phyloP scores from a whole-genome alignment of 2,113 vertebrate genomes.

The Arothron firmamentum region DNA sequence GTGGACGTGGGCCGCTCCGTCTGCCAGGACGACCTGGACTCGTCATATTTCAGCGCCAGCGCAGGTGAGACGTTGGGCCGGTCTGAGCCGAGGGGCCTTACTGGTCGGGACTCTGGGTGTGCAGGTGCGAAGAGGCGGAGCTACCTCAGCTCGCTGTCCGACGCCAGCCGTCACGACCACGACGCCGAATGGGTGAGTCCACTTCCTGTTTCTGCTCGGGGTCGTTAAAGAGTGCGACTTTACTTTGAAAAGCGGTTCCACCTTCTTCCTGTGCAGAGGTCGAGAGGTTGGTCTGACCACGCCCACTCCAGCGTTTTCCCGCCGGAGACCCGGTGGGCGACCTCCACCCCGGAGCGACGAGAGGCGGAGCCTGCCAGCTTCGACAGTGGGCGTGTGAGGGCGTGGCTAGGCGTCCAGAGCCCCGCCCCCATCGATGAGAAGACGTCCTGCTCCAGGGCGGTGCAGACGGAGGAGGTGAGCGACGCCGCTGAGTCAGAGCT shows the following conservation, averaged over 20 bases:
- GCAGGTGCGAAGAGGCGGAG: slow-evolving; percentile 50
- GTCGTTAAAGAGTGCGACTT: too few relatives aligned
- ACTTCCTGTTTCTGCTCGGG: background rate
- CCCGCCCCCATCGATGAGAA: slow-evolving; percentile 1
- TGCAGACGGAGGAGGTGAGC: slow-evolving; percentile 62
- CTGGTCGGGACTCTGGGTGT: background rate
- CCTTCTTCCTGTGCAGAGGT: slow-evolving; percentile 9
- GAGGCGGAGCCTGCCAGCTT: slow-evolving; percentile 47
- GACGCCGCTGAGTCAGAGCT: too few relatives aligned
- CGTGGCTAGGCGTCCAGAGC: slow-evolving; percentile 73
- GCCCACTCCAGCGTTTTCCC: background rate
- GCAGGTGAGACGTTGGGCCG: slow-evolving; percentile 42
- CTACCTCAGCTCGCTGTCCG: slow-evolving; percentile 49
- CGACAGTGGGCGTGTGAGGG: slow-evolving; percentile 68
- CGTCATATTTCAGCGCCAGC: slow-evolving; percentile 64
- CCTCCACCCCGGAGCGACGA: slow-evolving; percentile 46
- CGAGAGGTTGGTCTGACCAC: slow-evolving; percentile 11
- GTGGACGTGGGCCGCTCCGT: slow-evolving; percentile 81
- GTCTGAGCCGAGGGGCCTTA: too few relatives aligned
- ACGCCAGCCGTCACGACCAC: slow-evolving; percentile 37
- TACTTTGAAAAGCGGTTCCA: too few relatives aligned
- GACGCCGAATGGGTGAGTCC: slow-evolving; percentile 49
- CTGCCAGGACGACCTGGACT: slow-evolving; percentile 70
- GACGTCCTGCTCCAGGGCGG: slow-evolving; percentile 50
- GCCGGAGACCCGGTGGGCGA: background rate